Evolutionary conservation across 2,888 invertebrate species (phyloP).

Genomic region (Lapara coniferarum): DNA sequence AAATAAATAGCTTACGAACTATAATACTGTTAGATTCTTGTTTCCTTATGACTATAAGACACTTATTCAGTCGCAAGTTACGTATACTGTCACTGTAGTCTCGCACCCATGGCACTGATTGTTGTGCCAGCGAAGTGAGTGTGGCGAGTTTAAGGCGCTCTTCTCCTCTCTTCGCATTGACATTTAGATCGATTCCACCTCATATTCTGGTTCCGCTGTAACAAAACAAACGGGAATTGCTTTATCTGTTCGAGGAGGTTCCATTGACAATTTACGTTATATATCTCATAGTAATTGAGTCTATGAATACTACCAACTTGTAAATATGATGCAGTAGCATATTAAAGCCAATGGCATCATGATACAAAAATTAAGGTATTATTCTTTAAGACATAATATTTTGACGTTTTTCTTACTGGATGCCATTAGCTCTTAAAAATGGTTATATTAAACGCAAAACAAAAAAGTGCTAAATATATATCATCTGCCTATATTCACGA

Average conservation of each 20-base stretch:
- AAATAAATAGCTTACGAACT: conserved; percentile 64
- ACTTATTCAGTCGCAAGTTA: conserved; percentile 43
- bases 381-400: too few relatives aligned
- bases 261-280: neutral
- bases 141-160: conserved; percentile 32
- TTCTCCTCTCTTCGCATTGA: conserved; percentile 60
- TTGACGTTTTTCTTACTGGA: too few relatives aligned
- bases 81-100: conserved; percentile 36
- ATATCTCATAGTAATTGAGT: neutral
- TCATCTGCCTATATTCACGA: neutral
- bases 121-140: conserved; percentile 26
- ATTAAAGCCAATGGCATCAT: too few relatives aligned
- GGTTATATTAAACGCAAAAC: neutral
- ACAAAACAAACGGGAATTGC: conserved; percentile 52
- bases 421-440: too few relatives aligned
- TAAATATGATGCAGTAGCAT: too few relatives aligned
- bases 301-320: too few relatives aligned
- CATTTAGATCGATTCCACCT: conserved; percentile 80
- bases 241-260: conserved; percentile 8
- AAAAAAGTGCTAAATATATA: neutral
- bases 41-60: conserved; percentile 44
- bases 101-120: conserved; percentile 17
- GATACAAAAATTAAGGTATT: too few relatives aligned
- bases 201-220: conserved; percentile 76
- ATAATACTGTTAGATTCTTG: conserved; percentile 73